phyloP scores from a whole-genome alignment of 2,113 vertebrate genomes.

The Typhlomys cinereus region DNA sequence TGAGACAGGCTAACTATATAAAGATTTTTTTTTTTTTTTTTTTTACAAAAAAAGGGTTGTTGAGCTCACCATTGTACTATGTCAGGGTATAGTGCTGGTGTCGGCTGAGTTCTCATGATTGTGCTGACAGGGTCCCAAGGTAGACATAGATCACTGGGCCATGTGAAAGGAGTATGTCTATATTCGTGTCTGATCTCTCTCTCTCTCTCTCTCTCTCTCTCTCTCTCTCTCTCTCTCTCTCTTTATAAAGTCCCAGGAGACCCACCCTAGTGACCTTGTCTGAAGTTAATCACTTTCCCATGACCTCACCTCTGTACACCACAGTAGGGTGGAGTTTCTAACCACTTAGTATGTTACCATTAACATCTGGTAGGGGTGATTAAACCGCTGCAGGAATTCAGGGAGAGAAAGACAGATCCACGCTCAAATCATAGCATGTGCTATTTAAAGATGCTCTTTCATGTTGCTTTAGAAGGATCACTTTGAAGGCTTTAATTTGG shows the following conservation, averaged over 20 bases:
- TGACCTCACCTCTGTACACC: background rate
- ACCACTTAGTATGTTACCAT: background rate
- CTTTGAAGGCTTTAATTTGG: constrained; percentile 60
- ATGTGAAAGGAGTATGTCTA: background rate
- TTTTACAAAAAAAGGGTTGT: background rate
- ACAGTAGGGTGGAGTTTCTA: background rate
- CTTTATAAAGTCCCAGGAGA: background rate
- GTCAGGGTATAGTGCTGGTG: background rate
- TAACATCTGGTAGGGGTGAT: background rate
- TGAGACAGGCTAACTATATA: background rate
- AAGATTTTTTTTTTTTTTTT: too few species aligned
- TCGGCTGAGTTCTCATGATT: background rate
- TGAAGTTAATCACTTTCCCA: background rate
- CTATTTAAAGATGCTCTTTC: constrained; percentile 50
- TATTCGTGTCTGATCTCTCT: background rate
- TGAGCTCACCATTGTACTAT: background rate
- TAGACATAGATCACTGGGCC: background rate
- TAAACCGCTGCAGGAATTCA: background rate
- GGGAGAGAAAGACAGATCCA: background rate
- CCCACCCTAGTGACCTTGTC: background rate
- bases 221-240: background rate
- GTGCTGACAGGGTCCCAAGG: background rate
- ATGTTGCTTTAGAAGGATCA: constrained; percentile 12
- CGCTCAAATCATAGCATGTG: background rate
- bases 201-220: too few species aligned